Conservation (phyloP, 2,888 invertebrate genomes). For the Diaprepes abbreviatus region DNA sequence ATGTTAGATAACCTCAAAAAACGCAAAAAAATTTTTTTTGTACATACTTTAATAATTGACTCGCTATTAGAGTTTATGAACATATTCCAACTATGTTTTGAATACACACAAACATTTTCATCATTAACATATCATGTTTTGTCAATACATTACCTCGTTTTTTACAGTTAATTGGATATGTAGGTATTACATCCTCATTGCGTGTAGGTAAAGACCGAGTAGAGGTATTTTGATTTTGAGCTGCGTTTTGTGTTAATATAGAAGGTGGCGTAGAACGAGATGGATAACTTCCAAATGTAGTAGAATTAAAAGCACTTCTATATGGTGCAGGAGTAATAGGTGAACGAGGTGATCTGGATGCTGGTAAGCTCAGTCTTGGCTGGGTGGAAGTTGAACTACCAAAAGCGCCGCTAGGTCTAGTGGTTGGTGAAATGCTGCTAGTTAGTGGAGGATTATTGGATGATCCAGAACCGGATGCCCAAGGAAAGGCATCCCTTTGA, state of each 20-base stretch:
- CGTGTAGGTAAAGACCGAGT: background rate
- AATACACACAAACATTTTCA: no score
- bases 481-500: background rate
- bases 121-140: no score
- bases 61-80: no score
- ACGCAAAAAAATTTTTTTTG: no score
- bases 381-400: background rate
- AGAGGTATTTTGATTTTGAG: background rate
- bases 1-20: no score
- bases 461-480: background rate
- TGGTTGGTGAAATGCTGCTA: background rate
- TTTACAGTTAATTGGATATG: background rate
- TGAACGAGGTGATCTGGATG: background rate
- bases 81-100: no score
- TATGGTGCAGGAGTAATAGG: background rate
- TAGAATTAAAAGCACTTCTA: slow-evolving; percentile 4
- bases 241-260: background rate
- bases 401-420: background rate
- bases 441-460: background rate
- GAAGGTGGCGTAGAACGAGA: background rate
- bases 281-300: slow-evolving; percentile 14
- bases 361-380: background rate
- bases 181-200: slow-evolving; percentile 1
- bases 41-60: no score
- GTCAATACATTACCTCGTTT: slow-evolving; percentile 8